Base-by-base conservation (phyloP, 2,797 vertebrate species). In the Pygocentrus nattereri region DNA sequence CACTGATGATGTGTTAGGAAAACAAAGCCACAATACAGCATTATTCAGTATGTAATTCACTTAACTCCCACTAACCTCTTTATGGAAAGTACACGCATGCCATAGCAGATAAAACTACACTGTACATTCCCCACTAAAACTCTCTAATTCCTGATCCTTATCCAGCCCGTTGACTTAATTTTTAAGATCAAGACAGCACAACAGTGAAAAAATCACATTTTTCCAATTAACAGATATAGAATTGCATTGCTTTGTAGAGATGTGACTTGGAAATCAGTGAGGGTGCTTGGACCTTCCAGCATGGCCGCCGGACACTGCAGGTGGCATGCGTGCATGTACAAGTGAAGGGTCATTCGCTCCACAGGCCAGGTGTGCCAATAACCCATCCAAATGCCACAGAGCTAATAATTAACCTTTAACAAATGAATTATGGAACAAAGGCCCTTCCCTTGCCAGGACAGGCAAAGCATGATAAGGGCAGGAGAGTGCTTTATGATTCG, bases 381-480 rank as follows among this genome's bases (percentile, higher is more conserved):
- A 70, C 56, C 80, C 69, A 74, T 76, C 73, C 64, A 62, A 31
- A 76, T 85, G 78, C 76, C 65, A 59, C 76, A 79, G 67, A 41
- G 27, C 49, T 54, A 70, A 79, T 74, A 54, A 85, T 87, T 82
- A 75, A 71, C 27, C 59, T 61, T 76, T 74, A 78, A 83, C 70
- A 44, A 80, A 78, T 83, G 31, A 73, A 79, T 81, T 75, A 73
- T 67, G 44, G 41, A 64, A 67, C 38, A 74, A 41, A 58, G 72
- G 38, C 31, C 12, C 27, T 41, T 69, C 34, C 30, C 54, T 44
- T 18, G 61, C 52, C 27, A 5, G n/a, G 52, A 30, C 74, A 83
- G 85, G 82, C 74, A 76, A 70, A 77, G 25, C 81, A 79, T 80
- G 30, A 80, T 62, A 76, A 61, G 31, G 52, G 52, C 52, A 34